Evolutionary conservation across 2,797 vertebrate species (phyloP).

Genomic region (Chanos chanos): DNA sequence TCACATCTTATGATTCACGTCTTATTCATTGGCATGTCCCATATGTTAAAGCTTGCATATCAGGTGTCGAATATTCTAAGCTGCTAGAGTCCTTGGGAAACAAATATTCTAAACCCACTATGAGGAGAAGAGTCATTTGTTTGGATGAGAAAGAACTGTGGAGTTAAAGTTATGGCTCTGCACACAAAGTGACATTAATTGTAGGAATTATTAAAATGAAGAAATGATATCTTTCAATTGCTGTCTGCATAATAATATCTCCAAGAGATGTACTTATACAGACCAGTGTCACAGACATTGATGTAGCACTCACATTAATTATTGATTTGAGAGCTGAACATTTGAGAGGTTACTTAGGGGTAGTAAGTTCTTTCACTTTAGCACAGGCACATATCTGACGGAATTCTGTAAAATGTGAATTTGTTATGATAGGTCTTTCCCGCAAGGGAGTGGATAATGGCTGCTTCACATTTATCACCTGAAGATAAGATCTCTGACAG

Average conservation of each 20-base stretch:
- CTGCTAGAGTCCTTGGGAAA: no score
- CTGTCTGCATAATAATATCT: conserved; percentile 30
- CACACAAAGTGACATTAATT: conserved; percentile 20
- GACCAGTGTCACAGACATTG: conserved; percentile 53
- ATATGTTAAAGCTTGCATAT: no score
- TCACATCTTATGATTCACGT: no score
- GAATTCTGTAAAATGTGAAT: conserved; percentile 57
- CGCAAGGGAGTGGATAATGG: conserved; percentile 53
- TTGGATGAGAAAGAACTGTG: conserved; percentile 17
- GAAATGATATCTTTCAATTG: conserved; percentile 28
- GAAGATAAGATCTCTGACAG: conserved; percentile 37
- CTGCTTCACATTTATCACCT: conserved; percentile 70
- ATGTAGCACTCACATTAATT: conserved; percentile 65
- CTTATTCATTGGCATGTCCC: no score
- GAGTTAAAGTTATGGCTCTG: conserved; percentile 31
- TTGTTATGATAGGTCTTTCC: conserved; percentile 51
- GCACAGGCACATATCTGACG: conserved; percentile 50
- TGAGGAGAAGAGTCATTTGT: not conserved
- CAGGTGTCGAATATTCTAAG: no score
- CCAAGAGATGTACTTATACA: conserved; percentile 55
- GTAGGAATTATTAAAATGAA: conserved; percentile 33
- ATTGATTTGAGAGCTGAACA: conserved; percentile 58
- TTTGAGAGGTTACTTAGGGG: conserved; percentile 51
- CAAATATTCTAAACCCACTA: no score
- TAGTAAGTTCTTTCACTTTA: conserved; percentile 49